Evolutionary conservation across 2,113 vertebrate genomes (phyloP).

Genomic region (Mystacornis crossleyi): DNA sequence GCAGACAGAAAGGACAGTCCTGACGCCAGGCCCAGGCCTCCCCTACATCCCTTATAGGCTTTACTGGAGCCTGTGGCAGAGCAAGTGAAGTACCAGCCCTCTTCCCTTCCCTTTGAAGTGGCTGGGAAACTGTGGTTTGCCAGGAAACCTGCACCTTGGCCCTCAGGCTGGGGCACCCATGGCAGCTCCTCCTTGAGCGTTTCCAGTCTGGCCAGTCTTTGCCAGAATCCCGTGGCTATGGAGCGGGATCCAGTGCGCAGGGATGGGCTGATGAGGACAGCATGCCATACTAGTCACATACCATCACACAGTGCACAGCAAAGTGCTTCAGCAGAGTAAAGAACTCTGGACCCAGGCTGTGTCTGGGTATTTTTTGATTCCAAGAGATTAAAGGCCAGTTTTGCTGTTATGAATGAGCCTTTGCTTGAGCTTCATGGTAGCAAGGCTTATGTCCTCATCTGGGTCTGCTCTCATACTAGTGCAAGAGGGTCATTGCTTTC

Average conservation of each 20-base stretch:
- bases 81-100: neutral
- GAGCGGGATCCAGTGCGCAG: neutral
- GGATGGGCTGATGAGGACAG: neutral
- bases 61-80: neutral
- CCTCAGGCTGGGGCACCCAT: neutral
- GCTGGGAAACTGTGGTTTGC: neutral
- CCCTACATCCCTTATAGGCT: neutral
- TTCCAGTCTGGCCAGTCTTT: slow-evolving; percentile 8
- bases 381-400: neutral
- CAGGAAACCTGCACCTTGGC: too few species aligned
- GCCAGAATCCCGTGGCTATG: neutral
- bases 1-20: neutral
- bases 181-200: fast-evolving
- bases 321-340: neutral
- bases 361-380: neutral
- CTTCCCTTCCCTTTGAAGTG: slow-evolving; percentile 32
- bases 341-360: neutral
- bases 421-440: neutral
- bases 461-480: neutral
- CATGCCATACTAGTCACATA: fast-evolving
- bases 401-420: neutral
- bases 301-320: neutral
- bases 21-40: neutral
- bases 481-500: fast-evolving
- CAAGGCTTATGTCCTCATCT: neutral